Percentiles rank a stretch among this genome's conserved stretches.
phyloP scores from a whole-genome alignment of 2,888 invertebrate species.

The Urechis unicinctus region DNA sequence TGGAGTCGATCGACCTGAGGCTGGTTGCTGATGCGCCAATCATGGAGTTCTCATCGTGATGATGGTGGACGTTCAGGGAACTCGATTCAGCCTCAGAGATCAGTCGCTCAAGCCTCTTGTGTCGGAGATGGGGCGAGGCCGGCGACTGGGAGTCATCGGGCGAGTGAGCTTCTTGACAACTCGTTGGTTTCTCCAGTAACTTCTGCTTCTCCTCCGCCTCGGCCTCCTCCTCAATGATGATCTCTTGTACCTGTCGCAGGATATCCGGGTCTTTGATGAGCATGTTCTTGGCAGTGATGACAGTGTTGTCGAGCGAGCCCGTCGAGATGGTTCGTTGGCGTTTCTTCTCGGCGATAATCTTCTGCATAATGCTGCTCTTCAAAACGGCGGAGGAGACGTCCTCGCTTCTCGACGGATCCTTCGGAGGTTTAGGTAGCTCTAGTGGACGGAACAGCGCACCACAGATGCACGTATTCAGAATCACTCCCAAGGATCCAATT shows the following conservation, averaged over 20 bases:
- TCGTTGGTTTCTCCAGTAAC: neutral
- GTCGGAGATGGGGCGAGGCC: neutral
- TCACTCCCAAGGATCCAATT: conserved; percentile 71
- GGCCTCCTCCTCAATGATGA: conserved; percentile 2
- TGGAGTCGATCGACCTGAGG: neutral
- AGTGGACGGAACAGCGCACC: conserved; percentile 81
- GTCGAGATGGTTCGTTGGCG: conserved; percentile 46
- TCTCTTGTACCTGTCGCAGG: neutral
- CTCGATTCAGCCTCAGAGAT: neutral
- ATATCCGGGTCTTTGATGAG: conserved; percentile 23
- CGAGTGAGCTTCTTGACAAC: neutral
- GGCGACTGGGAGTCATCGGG: neutral
- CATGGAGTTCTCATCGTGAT: neutral
- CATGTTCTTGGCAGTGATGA: conserved; percentile 46
- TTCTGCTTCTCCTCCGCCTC: conserved; percentile 1
- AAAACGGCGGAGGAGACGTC: conserved; percentile 24
- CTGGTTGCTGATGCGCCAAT: neutral
- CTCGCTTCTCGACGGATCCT: conserved; percentile 25
- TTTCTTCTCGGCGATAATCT: conserved; percentile 45
- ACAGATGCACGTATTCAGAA: conserved; percentile 69
- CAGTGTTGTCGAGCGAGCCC: conserved; percentile 45
- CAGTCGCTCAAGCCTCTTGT: neutral
- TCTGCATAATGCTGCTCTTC: conserved; percentile 40
- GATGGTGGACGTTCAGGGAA: neutral
- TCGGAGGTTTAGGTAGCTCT: conserved; percentile 30